A percentile compares a stretch with the other conserved stretches of the same genome.
These are phyloP conservation scores for Lichenostomus cassidix DNA, from an alignment of 2,113 vertebrate species.

Conservation along the genomic window DNA sequence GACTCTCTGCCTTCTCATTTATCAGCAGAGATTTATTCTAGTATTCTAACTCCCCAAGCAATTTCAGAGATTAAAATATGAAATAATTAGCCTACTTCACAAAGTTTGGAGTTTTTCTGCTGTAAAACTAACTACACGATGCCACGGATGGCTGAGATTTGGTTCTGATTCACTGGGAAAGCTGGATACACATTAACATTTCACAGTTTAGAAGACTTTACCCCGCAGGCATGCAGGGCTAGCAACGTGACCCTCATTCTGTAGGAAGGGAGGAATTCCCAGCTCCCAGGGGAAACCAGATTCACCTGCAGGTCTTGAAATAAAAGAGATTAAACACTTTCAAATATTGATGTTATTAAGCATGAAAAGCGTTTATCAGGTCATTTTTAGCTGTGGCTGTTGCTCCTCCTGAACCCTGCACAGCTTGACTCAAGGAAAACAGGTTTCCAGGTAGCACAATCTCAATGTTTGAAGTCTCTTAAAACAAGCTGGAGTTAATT, in stretches of 20 bases:
- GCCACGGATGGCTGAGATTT: constrained; percentile 2
- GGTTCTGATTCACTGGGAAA: constrained; percentile 17
- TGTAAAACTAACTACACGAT: constrained; percentile 14
- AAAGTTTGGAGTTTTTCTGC: constrained; percentile 36
- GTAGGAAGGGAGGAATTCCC: constrained; percentile 41
- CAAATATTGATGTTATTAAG: constrained; percentile 20
- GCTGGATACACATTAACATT: constrained; percentile 50
- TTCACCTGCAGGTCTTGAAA: constrained; percentile 32
- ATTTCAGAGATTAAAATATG: constrained; percentile 60
- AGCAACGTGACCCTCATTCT: constrained; percentile 32
- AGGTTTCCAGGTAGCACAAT: background rate
- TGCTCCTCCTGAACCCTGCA: background rate
- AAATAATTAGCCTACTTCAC: constrained; percentile 63
- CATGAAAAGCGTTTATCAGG: background rate
- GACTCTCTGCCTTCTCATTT: constrained; percentile 49
- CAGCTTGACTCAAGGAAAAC: background rate
- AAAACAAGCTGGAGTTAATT: background rate
- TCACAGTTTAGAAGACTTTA: constrained; percentile 26
- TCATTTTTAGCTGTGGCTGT: background rate
- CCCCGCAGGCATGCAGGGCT: background rate
- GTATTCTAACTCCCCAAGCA: constrained; percentile 54
- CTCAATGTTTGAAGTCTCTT: background rate
- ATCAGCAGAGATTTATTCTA: constrained; percentile 58
- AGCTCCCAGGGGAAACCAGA: background rate
- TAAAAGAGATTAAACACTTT: constrained; percentile 16